Base-by-base conservation (phyloP, 2,888 invertebrate species). In the Sussaba pulchella region DNA sequence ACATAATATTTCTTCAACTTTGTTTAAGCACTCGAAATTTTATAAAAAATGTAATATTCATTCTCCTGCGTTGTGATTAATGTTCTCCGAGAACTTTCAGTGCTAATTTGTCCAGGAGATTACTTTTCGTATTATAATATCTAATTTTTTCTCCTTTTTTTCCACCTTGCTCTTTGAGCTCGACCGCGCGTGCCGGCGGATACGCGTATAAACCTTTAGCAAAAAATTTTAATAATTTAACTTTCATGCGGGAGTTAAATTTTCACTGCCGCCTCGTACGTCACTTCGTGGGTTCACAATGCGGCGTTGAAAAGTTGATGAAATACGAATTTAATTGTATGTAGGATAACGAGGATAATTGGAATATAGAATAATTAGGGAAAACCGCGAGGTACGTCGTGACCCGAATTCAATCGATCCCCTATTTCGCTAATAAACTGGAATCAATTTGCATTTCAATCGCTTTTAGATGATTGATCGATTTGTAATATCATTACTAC, bases 231-330 rank as follows among this genome's bases (percentile, higher is more conserved):
- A 78, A 67, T 78, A 67, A 52, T 73, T 73, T 45, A 63, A 78
- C 61, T 78, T 75, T 63, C 41, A 63, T 61, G 77, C 67, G 69
- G 57, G 69, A 81, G 77, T 77, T 77, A 69, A 77, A 81, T 77
- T 81, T 63, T 50, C 67, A 63, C 41, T 26, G 47, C 39, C 43
- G 52, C 19, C 43, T 41, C n/a, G 14, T 67, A 61, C 47, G 31
- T 26, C 63, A 36, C 26, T 4, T 9, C 24, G 50, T 41, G 52
- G 39, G 21, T 36, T 50, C 36, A 36, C 14, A 9, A 4, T n/a
- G 36, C 24, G 8, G n/a, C 12, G 5, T 4, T 9, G 39, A 8
- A 14, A 26, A 10, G 36, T 57, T 8, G 57, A 8, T 31, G 31
- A 2, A 17, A 17, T 26, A 54, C 31, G 57, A 36, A 57, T 14